phyloP scores from a whole-genome alignment of 1,140 invertebrate genomes.

The Thalassaphorura encarpata region DNA sequence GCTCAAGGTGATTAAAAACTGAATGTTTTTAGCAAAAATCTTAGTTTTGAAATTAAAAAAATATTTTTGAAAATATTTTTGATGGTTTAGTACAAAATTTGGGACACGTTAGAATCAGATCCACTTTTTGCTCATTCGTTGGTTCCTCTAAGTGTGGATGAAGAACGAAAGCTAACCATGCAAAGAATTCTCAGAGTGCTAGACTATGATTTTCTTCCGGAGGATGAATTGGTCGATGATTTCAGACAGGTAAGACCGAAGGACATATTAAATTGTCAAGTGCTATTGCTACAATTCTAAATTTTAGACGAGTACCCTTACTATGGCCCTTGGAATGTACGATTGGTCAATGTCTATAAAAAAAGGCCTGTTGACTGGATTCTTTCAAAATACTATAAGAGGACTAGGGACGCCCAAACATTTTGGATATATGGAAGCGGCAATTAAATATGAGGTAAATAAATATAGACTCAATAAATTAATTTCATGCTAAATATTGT shows the following conservation, averaged over 20 bases:
- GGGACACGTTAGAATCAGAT: slow-evolving; percentile 44
- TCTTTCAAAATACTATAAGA: slow-evolving; percentile 32
- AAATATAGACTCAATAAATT: background rate
- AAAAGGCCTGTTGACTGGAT: slow-evolving; percentile 36
- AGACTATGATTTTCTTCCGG: slow-evolving; percentile 43
- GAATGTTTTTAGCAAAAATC: no score
- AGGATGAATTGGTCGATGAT: slow-evolving; percentile 41
- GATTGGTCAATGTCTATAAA: slow-evolving; percentile 46
- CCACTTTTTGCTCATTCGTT: slow-evolving; percentile 42
- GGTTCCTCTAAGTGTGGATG: slow-evolving; percentile 52
- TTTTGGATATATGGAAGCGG: slow-evolving; percentile 37
- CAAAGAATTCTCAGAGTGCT: slow-evolving; percentile 40
- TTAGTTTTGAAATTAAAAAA: no score
- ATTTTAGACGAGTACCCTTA: slow-evolving; percentile 7
- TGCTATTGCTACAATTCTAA: background rate
- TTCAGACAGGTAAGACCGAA: slow-evolving; percentile 35
- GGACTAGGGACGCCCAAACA: slow-evolving; percentile 42
- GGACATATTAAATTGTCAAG: background rate
- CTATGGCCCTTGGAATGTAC: slow-evolving; percentile 42
- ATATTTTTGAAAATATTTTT: background rate
- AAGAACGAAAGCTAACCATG: slow-evolving; percentile 44
- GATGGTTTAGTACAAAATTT: slow-evolving; percentile 41
- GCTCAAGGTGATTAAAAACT: no score
- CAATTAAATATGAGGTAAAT: slow-evolving; percentile 37
- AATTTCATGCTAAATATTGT: slow-evolving; percentile 1